These are phyloP conservation scores for Schizotus pectinicornis DNA, from an alignment of 2,888 invertebrate species.

Conservation along the genomic window DNA sequence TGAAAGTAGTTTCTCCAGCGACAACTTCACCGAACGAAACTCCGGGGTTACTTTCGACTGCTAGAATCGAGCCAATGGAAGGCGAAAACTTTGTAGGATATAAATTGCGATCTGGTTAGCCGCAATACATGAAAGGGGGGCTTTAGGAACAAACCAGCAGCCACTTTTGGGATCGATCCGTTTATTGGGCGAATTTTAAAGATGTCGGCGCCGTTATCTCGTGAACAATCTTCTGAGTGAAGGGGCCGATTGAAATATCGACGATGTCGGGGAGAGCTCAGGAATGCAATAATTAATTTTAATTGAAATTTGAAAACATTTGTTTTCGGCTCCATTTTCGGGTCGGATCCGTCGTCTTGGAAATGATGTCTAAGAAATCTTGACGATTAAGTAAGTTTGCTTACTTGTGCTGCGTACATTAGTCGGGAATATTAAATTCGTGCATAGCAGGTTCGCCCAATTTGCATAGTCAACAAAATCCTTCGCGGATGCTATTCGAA, in stretches of 20 bases:
- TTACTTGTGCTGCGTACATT: constrained; percentile 25
- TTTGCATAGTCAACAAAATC: constrained; percentile 33
- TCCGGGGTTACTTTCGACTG: constrained; percentile 8
- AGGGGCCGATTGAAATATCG: no score
- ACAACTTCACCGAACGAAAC: constrained; percentile 9
- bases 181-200: not conserved
- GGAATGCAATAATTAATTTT: constrained; percentile 14
- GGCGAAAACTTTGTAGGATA: constrained; percentile 5
- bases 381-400: constrained; percentile 22
- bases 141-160: constrained; percentile 11
- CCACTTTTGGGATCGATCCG: constrained; percentile 9
- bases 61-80: constrained; percentile 1
- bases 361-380: constrained; percentile 13
- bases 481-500: constrained; percentile 23
- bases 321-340: constrained; percentile 8
- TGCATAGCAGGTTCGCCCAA: constrained; percentile 27
- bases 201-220: no score
- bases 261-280: not conserved
- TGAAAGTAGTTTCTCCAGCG: no score
- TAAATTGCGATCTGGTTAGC: constrained; percentile 21
- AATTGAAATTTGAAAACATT: constrained; percentile 22
- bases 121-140: constrained; percentile 17
- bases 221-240: no score
- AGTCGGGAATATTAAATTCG: constrained; percentile 31
- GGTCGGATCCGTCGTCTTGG: constrained; percentile 9